Base-by-base conservation (phyloP, 1,140 invertebrate genomes). In the Apis mellifera region DNA sequence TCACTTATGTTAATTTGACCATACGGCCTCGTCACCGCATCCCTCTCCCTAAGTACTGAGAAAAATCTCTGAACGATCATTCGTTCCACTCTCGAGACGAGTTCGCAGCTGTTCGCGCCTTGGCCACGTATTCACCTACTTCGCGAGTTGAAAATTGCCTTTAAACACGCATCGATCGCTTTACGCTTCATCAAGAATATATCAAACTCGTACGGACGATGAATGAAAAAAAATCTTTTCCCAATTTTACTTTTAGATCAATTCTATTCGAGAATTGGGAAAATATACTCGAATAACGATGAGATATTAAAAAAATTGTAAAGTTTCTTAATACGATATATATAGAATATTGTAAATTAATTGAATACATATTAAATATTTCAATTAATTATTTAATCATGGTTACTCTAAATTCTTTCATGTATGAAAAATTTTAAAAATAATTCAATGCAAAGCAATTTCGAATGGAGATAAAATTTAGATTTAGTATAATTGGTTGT, bases 1-100 rank as follows among this genome's bases (percentile, higher is more conserved):
- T 93, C 92, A 93, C 91, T 93, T 92, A 91, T 92, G 91, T 77
- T 92, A 93, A 92, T 92, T 66, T n/a, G 55, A 78, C 82, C 70
- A 55, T 81, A n/a, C 55, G n/a, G 32, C 32, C 32, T 42, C 54
- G 12, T 55, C 55, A 54, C n/a, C 21, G 23, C 52, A n/a, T 55
- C 26, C 69, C 52, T 60, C 66, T 66, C 78, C 57, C 62, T 69
- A 23, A 26, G 19, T 32, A 11, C 69, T 69, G 69, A 85, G 83
- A 59, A 84, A 86, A 80, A 79, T 65, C 66, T 74, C 15, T 19
- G 54, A 83, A 78, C 62, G 70, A 57, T 23, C 57, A 55, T 84
- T 84, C 71, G 74, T 84, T 83, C 87, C 84, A 79, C 78, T 87
- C 82, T 86, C 71, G 69, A 84, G 84, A 68, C 80, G 68, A 42